Evolutionary conservation across 2,113 vertebrate species (phyloP).

Genomic region (Xenopus tropicalis): UCB_Xtro_10.0 CM004445.2:58580001-58580500

Average conservation of each 20-base stretch:
- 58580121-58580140: slow-evolving; percentile 33
- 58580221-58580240: slow-evolving; percentile 62
- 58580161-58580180: slow-evolving; percentile 26
- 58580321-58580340: slow-evolving; percentile 10
- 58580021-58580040: too few relatives aligned
- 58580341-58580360: slow-evolving; percentile 12
- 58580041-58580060: too few relatives aligned
- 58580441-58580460: slow-evolving; percentile 42
- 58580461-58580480: slow-evolving; percentile 66
- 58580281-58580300: slow-evolving; percentile 59
- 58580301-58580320: slow-evolving; percentile 67
- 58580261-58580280: too few relatives aligned
- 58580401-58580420: slow-evolving; percentile 7
- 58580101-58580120: too few relatives aligned
- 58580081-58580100: too few relatives aligned
- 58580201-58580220: too few relatives aligned
- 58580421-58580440: slow-evolving; percentile 16
- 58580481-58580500: slow-evolving; percentile 56
- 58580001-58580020: too few relatives aligned
- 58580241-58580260: slow-evolving; percentile 47
- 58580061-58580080: too few relatives aligned
- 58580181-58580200: slow-evolving; percentile 9
- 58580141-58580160: slow-evolving; percentile 4
- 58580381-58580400: slow-evolving; percentile 26
- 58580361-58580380: slow-evolving; percentile 56